These are phyloP conservation scores for Toxotes jaculatrix DNA, from an alignment of 2,113 vertebrate species.

Conservation along the genomic window DNA sequence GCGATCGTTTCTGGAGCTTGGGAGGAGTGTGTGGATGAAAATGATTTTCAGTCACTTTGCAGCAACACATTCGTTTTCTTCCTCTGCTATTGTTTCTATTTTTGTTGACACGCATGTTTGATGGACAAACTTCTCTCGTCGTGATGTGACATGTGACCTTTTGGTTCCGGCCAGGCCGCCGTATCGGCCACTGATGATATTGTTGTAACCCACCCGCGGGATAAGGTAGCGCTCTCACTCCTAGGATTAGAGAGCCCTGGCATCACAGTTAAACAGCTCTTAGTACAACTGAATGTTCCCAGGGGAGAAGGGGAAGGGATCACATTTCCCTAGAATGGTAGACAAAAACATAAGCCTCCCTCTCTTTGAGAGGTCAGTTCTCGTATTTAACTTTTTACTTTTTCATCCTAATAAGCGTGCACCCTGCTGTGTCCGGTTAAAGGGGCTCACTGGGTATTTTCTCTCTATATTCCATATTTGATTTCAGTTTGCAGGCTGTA, in stretches of 20 bases:
- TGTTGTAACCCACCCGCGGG: neutral
- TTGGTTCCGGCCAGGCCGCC: neutral
- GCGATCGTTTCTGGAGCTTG: neutral
- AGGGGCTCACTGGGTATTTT: no score
- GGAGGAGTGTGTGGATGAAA: neutral
- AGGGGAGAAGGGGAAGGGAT: constrained; percentile 29
- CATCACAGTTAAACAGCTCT: constrained; percentile 42
- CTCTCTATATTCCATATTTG: no score
- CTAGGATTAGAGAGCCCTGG: constrained; percentile 36
- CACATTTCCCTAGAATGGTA: constrained; percentile 33
- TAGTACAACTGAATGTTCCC: constrained; percentile 35
- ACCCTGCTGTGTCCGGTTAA: no score
- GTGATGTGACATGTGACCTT: constrained; percentile 38
- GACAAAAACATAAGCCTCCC: constrained; percentile 16
- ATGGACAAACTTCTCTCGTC: neutral
- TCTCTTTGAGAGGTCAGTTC: constrained; percentile 22
- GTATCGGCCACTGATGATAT: constrained; percentile 10
- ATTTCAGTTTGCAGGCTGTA: no score
- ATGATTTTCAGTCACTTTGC: neutral
- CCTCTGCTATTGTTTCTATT: no score
- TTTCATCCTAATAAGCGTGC: neutral
- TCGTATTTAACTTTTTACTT: neutral
- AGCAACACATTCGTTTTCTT: neutral
- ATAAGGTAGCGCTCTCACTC: constrained; percentile 28
- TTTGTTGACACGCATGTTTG: no score